Percentiles rank a stretch among this genome's conserved stretches.
These are phyloP conservation scores for Pangasius macronema DNA, from an alignment of 2,797 vertebrate species.

Conservation along the genomic window DNA sequence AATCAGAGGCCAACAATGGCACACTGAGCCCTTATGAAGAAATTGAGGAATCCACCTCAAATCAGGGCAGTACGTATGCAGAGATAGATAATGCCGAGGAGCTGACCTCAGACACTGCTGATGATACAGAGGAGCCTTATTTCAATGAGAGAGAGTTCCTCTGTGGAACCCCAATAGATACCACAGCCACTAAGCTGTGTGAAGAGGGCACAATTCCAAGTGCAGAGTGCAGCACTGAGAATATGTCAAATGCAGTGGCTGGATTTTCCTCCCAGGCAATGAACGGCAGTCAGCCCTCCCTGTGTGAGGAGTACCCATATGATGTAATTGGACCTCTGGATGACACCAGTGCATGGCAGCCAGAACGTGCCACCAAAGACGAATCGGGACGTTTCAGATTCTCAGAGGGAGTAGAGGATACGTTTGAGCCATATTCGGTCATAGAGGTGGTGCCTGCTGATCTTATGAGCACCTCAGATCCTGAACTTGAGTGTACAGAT, in stretches of 20 bases:
- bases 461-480: constrained; percentile 66
- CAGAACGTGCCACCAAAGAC: constrained; percentile 78
- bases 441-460: constrained; percentile 72
- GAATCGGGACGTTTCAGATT: constrained; percentile 74
- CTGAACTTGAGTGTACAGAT: constrained; percentile 65
- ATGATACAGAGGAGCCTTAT: constrained; percentile 54
- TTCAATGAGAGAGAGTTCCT: constrained; percentile 51
- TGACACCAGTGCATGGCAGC: constrained; percentile 76
- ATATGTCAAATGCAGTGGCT: constrained; percentile 52
- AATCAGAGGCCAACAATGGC: constrained; percentile 47
- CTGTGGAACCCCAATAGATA: constrained; percentile 43
- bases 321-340: constrained; percentile 76
- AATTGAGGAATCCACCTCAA: constrained; percentile 52
- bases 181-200: constrained; percentile 36
- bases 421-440: constrained; percentile 77
- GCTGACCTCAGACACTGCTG: constrained; percentile 38
- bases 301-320: constrained; percentile 74
- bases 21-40: constrained; percentile 45
- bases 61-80: constrained; percentile 47
- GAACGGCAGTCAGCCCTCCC: constrained; percentile 66
- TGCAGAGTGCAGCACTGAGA: constrained; percentile 49
- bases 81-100: constrained; percentile 50
- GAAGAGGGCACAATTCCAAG: constrained; percentile 52
- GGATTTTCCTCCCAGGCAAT: constrained; percentile 65
- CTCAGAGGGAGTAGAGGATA: constrained; percentile 74